Conservation (phyloP, 2,797 vertebrate species). For the Chloroceryle inda region DNA sequence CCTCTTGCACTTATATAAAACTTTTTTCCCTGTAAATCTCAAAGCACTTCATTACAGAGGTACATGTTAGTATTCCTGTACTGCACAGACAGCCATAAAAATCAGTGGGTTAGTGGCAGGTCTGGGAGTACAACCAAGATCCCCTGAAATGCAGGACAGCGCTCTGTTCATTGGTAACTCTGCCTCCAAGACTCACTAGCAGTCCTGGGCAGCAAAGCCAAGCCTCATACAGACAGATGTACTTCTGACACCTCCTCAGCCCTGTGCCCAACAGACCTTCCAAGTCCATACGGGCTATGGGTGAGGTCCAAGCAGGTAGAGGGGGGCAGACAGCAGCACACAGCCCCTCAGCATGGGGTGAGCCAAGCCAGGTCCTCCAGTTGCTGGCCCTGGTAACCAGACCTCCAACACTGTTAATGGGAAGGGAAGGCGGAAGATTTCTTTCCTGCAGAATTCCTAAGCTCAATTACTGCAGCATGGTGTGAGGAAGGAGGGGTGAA, state of each 20-base stretch:
- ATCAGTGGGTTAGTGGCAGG: neutral
- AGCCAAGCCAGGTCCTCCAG: accelerated
- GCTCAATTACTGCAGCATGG: neutral
- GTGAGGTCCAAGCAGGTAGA: accelerated
- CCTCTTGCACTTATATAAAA: neutral
- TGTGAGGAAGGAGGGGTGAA: neutral
- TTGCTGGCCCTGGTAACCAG: neutral
- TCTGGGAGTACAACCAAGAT: neutral
- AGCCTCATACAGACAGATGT: accelerated
- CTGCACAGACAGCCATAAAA: neutral
- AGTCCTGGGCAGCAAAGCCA: accelerated
- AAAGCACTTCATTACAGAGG: neutral
- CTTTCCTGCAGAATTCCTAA: neutral
- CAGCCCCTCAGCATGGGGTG: neutral
- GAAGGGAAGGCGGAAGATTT: neutral
- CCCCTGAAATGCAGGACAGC: accelerated
- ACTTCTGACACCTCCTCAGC: accelerated
- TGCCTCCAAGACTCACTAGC: neutral
- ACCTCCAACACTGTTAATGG: accelerated
- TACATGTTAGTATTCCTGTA: neutral
- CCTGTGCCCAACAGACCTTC: neutral
- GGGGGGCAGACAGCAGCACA: neutral
- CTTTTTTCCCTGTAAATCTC: neutral
- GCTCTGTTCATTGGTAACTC: accelerated
- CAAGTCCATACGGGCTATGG: accelerated